Base-by-base conservation (phyloP, 1,140 invertebrate species). In the Akabosia matsudoensis region DNA sequence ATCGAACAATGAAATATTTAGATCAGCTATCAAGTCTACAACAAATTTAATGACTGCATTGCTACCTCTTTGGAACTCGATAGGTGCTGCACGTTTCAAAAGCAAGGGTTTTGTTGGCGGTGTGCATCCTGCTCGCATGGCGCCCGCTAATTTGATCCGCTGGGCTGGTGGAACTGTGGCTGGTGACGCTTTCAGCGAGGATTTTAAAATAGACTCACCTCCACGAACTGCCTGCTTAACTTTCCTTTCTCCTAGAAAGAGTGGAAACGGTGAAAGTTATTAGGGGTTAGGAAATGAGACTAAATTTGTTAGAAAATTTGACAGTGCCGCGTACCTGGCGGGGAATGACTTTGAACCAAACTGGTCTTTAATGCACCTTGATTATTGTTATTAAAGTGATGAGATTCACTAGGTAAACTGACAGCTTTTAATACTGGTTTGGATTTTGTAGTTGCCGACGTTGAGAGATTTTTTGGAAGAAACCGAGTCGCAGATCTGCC, bases 391-490 rank as follows among this genome's bases (percentile, higher is more conserved):
- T n/a, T n/a, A n/a, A n/a, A n/a, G n/a, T n/a, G n/a, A n/a, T 67
- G 61, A 67, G 61, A 45, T 45, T 67, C 61, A 30, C 4, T 67
- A 7, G 61, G 10, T 67, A 56, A 56, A 22, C 61, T 13, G 31
- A 30, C 61, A 22, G 30, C 61, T n/a, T 31, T 28, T 67, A 67
- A 67, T 67, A 67, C 61, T 67, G 61, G 61, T 67, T 67, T 67
- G 61, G 61, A 24, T 31, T 67, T 67, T n/a, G 30, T 7, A 22
- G 3, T 31, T 67, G 61, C 22, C 10, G 14, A 4, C n/a, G 67
- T 14, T 18, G 67, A 33, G 10, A 70, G 24, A 72, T 33, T 37
- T 45, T 72, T 72, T 1, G 70, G 70, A 51, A 72, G 70, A 72
- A 72, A 72, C 16, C 45, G 13, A 28, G 70, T 3, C 4, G 3